Conservation (phyloP, 1,140 invertebrate species). For the Drosophila teissieri region DNA sequence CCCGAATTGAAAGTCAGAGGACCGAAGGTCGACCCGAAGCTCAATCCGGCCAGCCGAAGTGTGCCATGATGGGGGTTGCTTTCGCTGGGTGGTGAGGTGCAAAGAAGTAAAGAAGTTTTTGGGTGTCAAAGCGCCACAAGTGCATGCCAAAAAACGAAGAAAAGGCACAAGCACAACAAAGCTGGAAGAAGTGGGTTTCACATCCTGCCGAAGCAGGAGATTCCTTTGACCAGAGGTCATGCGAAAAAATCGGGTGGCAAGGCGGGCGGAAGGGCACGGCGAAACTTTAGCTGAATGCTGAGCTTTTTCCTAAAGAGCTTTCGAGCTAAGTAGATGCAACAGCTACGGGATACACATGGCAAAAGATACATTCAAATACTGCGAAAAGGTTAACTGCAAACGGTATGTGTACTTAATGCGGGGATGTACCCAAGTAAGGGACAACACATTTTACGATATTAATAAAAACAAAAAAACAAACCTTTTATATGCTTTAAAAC, state of each 20-base stretch:
- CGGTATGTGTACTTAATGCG: neutral
- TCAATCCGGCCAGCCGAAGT: conserved; percentile 29
- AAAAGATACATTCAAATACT: conserved; percentile 19
- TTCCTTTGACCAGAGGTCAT: neutral
- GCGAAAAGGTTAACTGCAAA: conserved; percentile 16
- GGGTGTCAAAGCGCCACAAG: conserved; percentile 57
- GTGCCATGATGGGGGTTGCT: conserved; percentile 17
- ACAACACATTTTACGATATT: too few relatives aligned
- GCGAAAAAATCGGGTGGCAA: neutral
- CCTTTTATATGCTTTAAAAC: too few relatives aligned
- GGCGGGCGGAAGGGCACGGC: neutral
- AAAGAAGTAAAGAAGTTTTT: neutral
- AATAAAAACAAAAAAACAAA: neutral
- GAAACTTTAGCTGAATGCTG: conserved; percentile 42
- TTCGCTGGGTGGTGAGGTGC: neutral
- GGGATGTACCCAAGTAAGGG: too few relatives aligned
- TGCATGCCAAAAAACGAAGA: conserved; percentile 51
- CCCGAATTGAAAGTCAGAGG: conserved; percentile 24
- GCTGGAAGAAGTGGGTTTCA: neutral
- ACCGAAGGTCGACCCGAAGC: conserved; percentile 23
- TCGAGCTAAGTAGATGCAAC: conserved; percentile 36
- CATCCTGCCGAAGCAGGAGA: neutral
- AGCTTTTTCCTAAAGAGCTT: conserved; percentile 32
- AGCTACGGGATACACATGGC: conserved; percentile 21
- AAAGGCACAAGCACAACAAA: neutral